These are phyloP conservation scores for Chelmon rostratus DNA, from an alignment of 2,797 vertebrate genomes.

Conservation along the genomic window DNA sequence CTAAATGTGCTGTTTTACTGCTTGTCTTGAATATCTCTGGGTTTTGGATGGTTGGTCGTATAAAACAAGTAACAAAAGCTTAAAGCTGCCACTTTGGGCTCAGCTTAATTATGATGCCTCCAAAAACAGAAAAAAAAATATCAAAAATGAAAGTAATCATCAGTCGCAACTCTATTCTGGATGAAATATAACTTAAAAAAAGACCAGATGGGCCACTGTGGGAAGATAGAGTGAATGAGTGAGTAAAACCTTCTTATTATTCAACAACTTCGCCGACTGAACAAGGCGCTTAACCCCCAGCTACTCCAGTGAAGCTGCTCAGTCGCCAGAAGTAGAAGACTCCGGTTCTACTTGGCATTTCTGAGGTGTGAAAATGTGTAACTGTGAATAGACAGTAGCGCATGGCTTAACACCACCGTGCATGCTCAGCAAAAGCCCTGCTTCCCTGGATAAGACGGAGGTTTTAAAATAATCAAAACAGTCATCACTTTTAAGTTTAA, in stretches of 20 bases:
- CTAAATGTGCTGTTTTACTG: not conserved
- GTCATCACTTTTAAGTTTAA: slow-evolving; percentile 59
- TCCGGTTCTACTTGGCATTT: slow-evolving; percentile 34
- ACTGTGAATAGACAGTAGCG: slow-evolving; percentile 33
- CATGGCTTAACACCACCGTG: slow-evolving; percentile 24
- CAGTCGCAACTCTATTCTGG: not conserved
- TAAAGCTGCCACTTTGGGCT: not conserved
- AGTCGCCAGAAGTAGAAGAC: slow-evolving; percentile 27
- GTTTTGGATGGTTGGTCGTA: not conserved
- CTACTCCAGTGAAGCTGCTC: slow-evolving; percentile 38
- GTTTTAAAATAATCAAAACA: slow-evolving; percentile 62
- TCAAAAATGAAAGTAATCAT: not conserved
- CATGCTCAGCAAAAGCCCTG: slow-evolving; percentile 51
- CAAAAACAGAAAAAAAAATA: no score
- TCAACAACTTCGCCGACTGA: slow-evolving; percentile 17
- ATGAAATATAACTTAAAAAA: not conserved
- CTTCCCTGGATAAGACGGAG: slow-evolving; percentile 18
- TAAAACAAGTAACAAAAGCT: not conserved
- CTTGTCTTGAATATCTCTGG: not conserved
- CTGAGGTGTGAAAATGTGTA: slow-evolving; percentile 45
- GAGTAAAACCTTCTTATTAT: slow-evolving; percentile 37
- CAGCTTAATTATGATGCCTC: not conserved
- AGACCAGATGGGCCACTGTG: not conserved
- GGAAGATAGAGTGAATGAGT: slow-evolving; percentile 11
- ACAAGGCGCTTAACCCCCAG: slow-evolving; percentile 28